Evolutionary conservation across 2,888 invertebrate genomes (phyloP).

Genomic region (Andrena bucephala): DNA sequence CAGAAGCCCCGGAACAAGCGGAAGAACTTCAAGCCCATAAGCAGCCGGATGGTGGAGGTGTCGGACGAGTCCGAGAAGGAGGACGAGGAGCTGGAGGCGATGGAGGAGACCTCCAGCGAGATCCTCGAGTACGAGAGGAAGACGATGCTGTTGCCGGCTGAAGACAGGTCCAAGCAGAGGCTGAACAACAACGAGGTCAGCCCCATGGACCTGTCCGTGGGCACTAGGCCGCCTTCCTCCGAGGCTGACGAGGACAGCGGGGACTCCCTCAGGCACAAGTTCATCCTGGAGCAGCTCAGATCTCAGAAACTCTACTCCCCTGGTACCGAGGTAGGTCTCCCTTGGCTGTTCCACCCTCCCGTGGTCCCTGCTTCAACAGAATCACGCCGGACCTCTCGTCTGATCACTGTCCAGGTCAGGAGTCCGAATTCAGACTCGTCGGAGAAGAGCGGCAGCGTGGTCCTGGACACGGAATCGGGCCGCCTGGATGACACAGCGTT

Average conservation of each 20-base stretch:
- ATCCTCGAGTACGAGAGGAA: slow-evolving; percentile 78
- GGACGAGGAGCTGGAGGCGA: slow-evolving; percentile 71
- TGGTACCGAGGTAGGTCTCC: slow-evolving; percentile 78
- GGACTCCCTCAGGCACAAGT: slow-evolving; percentile 83
- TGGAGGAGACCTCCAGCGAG: slow-evolving; percentile 73
- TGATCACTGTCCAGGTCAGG: slow-evolving; percentile 70
- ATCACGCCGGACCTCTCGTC: background rate
- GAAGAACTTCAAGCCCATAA: slow-evolving; percentile 86
- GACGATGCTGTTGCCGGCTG: slow-evolving; percentile 76
- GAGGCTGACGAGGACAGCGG: slow-evolving; percentile 81
- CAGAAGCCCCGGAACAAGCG: slow-evolving; percentile 86
- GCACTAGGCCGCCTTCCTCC: slow-evolving; percentile 82
- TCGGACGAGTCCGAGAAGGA: slow-evolving; percentile 82
- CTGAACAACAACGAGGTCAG: slow-evolving; percentile 81
- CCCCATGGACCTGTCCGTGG: slow-evolving; percentile 83
- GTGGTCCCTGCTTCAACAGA: background rate
- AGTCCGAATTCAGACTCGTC: slow-evolving; percentile 83
- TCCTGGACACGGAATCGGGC: slow-evolving; percentile 74
- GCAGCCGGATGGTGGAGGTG: slow-evolving; percentile 84
- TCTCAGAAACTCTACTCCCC: slow-evolving; percentile 83
- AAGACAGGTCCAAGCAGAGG: slow-evolving; percentile 79
- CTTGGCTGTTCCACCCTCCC: background rate
- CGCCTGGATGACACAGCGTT: slow-evolving; percentile 76
- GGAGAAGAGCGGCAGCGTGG: slow-evolving; percentile 80
- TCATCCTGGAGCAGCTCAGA: slow-evolving; percentile 82